A percentile compares a stretch with the other conserved stretches of the same genome.
Conservation (phyloP, 2,113 vertebrate genomes). For the Etia nguti region DNA sequence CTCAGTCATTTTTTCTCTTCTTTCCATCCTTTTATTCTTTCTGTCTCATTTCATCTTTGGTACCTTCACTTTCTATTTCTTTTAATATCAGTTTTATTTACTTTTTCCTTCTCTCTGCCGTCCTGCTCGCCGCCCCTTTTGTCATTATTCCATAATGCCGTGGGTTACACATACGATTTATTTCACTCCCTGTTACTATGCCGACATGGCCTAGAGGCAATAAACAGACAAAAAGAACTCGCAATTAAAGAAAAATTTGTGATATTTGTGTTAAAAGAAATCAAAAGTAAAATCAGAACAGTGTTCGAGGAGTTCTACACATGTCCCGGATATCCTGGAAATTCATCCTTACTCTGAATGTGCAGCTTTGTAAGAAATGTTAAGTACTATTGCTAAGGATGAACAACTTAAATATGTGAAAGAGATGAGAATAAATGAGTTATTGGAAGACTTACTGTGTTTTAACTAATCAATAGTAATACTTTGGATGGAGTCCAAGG, state of each 20-base stretch:
- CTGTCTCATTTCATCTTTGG: not conserved
- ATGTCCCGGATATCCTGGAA: not conserved
- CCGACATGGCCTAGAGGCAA: not conserved
- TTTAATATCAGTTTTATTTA: not conserved
- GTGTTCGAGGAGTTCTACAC: not conserved
- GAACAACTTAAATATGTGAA: not conserved
- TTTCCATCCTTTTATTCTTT: not conserved
- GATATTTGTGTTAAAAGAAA: not conserved
- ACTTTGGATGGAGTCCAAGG: not conserved
- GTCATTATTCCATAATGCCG: not conserved
- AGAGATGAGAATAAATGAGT: not conserved
- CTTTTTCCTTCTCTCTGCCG: not conserved
- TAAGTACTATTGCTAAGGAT: not conserved
- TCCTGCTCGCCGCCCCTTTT: not conserved
- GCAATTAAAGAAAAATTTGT: conserved; percentile 38
- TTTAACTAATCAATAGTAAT: not conserved
- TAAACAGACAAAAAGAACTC: not conserved
- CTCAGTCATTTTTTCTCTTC: not conserved
- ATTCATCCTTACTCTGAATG: not conserved
- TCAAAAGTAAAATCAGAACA: not conserved
- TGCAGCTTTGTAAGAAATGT: not conserved
- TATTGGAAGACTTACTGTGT: not conserved
- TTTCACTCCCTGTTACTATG: conserved; percentile 18
- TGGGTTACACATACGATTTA: conserved; percentile 26
- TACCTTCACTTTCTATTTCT: not conserved